Evolutionary conservation across 2,797 vertebrate genomes (phyloP), one percentile per base, ranked within the genome.

Genomic region (Chromobotia macracanthus): DNA sequence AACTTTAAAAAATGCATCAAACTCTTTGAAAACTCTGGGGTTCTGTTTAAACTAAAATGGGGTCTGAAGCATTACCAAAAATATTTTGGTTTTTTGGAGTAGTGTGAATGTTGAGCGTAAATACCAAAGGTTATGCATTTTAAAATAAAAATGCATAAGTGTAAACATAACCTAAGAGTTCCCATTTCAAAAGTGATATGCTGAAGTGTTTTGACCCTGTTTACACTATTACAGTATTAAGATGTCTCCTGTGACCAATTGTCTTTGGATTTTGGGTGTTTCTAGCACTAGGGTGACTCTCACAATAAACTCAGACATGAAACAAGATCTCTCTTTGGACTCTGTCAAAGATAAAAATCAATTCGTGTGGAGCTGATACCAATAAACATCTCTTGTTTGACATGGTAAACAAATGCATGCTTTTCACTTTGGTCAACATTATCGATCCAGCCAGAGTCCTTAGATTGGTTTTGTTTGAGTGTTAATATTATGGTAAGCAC

Each of bases 341-440:
- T 80, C 74, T 70, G 18, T 67, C n/a, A n/a, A 35, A n/a, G 48
- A 68, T 72, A 70, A 73, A 80, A 85, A 85, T 83, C 81, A 81
- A 80, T 83, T 78, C 1, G 13, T 58, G 66, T 61, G 41, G 76
- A 53, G 71, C 65, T 23, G 71, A 73, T 67, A 3, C 67, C 71
- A 74, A 67, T 84, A 77, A 73, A 73, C 75, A 72, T 50, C 50
- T 77, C 15, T 12, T 65, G 77, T 80, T 74, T 19, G 65, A 38
- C 64, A 53, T 56, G 11, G 75, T 80, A 72, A 84, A 82, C 80
- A 82, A 80, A 72, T 28, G 19, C 19, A 11, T 58, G 3, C 31
- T 77, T 70, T 79, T 41, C 65, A 41, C 64, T 67, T 46, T 25
- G 16, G 18, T 31, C 35, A 21, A 16, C 23, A 10, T 51, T 41